Conservation (phyloP, 2,888 invertebrate species). For the Acrocera orbiculus region DNA sequence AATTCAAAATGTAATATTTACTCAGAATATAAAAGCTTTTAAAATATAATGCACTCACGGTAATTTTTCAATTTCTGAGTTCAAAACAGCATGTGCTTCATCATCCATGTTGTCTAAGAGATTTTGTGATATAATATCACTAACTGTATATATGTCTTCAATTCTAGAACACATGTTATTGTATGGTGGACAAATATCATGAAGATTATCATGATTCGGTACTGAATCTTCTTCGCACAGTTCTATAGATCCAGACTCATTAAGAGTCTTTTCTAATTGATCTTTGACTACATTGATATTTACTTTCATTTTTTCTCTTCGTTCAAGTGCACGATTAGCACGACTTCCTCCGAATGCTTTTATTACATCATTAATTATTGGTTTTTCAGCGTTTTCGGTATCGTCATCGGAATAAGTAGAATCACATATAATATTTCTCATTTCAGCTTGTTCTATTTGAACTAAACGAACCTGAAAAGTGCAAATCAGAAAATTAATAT, state of each 20-base stretch:
- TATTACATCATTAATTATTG: constrained; percentile 15
- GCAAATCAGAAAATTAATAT: not conserved
- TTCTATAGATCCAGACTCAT: constrained; percentile 13
- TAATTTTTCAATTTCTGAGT: constrained; percentile 16
- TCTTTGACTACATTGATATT: constrained; percentile 22
- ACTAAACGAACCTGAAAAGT: constrained; percentile 11
- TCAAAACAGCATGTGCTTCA: constrained; percentile 21
- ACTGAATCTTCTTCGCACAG: constrained; percentile 13
- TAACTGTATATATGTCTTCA: constrained; percentile 19
- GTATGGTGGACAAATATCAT: constrained; percentile 19
- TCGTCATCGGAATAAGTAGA: constrained; percentile 2
- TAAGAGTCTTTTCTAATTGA: constrained; percentile 21
- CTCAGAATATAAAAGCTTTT: not conserved
- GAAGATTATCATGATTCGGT: constrained; percentile 7
- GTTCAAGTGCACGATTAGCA: constrained; percentile 18
- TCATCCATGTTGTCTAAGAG: constrained; percentile 23
- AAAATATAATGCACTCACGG: constrained; percentile 19
- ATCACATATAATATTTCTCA: constrained; percentile 5
- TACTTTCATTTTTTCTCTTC: constrained; percentile 21
- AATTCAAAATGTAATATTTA: not conserved
- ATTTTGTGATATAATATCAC: constrained; percentile 19
- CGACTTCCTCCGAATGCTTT: constrained; percentile 25
- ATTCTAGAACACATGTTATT: constrained; percentile 20
- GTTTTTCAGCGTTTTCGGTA: constrained; percentile 10
- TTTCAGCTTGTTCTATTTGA: constrained; percentile 6